These are phyloP conservation scores for Heliconius himera DNA, from an alignment of 1,140 invertebrate genomes.

Conservation along the genomic window DNA sequence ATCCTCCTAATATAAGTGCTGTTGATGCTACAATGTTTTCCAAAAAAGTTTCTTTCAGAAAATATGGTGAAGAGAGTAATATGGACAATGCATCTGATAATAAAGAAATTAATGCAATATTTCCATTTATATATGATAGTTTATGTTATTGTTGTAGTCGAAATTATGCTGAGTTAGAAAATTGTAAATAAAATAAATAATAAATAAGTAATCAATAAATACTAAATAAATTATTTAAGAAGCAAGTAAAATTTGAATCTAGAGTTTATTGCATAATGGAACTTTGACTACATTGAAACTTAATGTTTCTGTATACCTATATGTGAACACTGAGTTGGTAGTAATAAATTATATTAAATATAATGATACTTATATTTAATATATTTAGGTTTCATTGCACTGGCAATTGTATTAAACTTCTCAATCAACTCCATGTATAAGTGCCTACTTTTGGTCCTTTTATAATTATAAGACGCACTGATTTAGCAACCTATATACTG, in stretches of 20 bases:
- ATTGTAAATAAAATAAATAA: slow-evolving; percentile 5
- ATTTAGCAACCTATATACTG: no score
- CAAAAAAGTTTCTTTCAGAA: slow-evolving; percentile 59
- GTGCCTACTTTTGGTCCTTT: no score
- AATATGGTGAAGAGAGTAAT: slow-evolving; percentile 27
- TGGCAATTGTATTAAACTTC: no score
- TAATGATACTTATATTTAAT: no score
- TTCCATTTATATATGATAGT: slow-evolving; percentile 55
- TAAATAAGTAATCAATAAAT: not conserved
- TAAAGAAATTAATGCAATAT: slow-evolving; percentile 46
- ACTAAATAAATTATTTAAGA: not conserved
- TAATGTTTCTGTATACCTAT: no score
- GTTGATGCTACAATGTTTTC: slow-evolving; percentile 72
- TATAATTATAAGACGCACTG: no score
- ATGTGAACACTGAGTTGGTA: no score
- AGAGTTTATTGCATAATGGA: not conserved
- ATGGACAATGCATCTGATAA: slow-evolving; percentile 32
- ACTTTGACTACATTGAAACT: no score
- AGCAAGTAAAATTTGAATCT: not conserved
- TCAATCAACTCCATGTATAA: no score
- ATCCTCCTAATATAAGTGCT: slow-evolving; percentile 59
- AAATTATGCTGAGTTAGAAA: slow-evolving; percentile 55
- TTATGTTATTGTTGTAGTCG: slow-evolving; percentile 72
- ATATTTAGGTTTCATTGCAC: no score
- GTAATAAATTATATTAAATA: no score